These are phyloP conservation scores for Trichoplusia ni DNA, from an alignment of 1,140 invertebrate genomes.

Conservation along the genomic window DNA sequence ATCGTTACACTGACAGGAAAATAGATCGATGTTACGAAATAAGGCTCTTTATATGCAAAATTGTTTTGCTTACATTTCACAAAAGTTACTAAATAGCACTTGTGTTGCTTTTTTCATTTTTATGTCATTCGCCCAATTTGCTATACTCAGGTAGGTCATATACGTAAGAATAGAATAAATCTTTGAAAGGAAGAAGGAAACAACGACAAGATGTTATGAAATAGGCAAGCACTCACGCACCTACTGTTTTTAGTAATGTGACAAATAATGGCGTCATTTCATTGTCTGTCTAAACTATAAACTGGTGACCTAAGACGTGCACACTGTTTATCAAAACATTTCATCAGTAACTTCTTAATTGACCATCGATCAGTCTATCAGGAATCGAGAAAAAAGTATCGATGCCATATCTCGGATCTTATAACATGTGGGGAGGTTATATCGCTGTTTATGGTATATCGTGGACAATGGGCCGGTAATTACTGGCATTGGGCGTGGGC, in stretches of 20 bases:
- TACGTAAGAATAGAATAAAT: no score
- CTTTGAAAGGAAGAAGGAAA: no score
- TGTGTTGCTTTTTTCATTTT: no score
- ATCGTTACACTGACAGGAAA: slow-evolving; percentile 28
- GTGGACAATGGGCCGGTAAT: slow-evolving; percentile 42
- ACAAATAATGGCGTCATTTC: no score
- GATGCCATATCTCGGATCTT: slow-evolving; percentile 15
- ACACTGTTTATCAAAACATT: no score
- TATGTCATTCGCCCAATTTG: no score
- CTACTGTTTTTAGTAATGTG: no score
- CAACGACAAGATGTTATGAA: no score
- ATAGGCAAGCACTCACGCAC: no score
- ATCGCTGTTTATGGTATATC: slow-evolving; percentile 37
- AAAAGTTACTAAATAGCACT: background rate
- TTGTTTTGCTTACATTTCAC: background rate
- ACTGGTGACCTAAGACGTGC: no score
- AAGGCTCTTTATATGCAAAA: slow-evolving; percentile 12
- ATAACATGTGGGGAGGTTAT: slow-evolving; percentile 10
- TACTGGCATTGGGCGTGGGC: slow-evolving; percentile 29
- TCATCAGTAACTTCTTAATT: background rate
- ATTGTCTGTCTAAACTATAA: no score
- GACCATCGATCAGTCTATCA: background rate
- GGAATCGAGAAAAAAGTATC: background rate
- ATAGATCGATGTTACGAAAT: slow-evolving; percentile 32
- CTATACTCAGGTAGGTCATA: no score